Base-by-base conservation (phyloP, 1,140 invertebrate genomes). In the Caerostris extrusa region DNA sequence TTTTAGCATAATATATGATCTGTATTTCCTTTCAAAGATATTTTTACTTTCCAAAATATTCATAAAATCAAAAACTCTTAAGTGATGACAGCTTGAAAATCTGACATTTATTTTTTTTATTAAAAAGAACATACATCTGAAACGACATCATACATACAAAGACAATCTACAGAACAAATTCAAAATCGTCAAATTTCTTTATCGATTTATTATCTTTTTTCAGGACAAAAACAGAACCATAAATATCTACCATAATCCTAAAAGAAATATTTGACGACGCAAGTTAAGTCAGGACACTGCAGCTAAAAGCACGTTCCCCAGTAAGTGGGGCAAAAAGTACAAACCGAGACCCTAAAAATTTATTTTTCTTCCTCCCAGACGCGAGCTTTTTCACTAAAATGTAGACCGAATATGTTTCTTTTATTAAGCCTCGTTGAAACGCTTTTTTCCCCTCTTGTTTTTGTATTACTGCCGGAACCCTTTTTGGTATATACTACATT, bases 251-350 rank as follows among this genome's bases (percentile, higher is more conserved):
- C 19, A 58, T 71, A 90, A 90, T 77, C 88, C 57, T 50, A 14
- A 77, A 90, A 77, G 67, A 53, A 90, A 90, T 90, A 90, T 90
- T 90, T 90, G 77, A 90, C 67, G 88, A 77, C 61, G 4, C 67
- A 57, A 57, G 64, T 90, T 71, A 90, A 90, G 56, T 57, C 64
- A 90, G 57, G 67, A 90, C 1, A 71, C 34, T 71, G 55, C 7
- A 53, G 64, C 53, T 90, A 90, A 71, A 90, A 90, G 64, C 88
- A 90, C 88, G 88, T 90, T 69, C 19, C 55, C 67, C 7, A 56
- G 67, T 71, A 71, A 90, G 88, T 90, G n/a, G 67, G 88, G 57
- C 88, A 71, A 90, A 71, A 90, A 69, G 88, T 71, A 77, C 88
- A 90, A 88, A 58, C 34, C 17, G 7, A 19, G 55, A 19, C 67